Percentiles rank a stretch among this genome's conserved stretches.
These are phyloP conservation scores for Trichonephila clavipes DNA, from an alignment of 1,140 invertebrate species.

Conservation along the genomic window DNA sequence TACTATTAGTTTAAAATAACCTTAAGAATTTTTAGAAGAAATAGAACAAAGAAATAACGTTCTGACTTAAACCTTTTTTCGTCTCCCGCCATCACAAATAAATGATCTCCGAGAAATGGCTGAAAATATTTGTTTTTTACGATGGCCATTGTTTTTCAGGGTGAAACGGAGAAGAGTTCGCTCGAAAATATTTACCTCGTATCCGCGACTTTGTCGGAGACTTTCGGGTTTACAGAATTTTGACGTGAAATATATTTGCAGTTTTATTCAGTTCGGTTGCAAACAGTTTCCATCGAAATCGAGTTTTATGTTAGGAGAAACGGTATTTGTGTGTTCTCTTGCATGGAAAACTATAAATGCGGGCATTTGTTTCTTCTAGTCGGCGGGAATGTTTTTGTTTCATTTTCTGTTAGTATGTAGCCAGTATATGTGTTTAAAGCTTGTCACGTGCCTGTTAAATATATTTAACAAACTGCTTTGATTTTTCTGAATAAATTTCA, in stretches of 20 bases:
- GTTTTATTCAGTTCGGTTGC: slow-evolving; percentile 14
- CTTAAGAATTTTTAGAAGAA: too few species aligned
- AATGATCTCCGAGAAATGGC: slow-evolving; percentile 41
- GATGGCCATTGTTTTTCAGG: slow-evolving; percentile 59
- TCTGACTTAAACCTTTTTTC: slow-evolving; percentile 27
- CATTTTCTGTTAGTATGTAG: too few species aligned
- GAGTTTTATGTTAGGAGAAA: not conserved
- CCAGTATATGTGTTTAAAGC: too few species aligned
- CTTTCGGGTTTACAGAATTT: slow-evolving; percentile 34
- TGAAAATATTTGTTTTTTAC: slow-evolving; percentile 70
- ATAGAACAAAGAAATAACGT: not conserved
- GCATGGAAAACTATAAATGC: not conserved
- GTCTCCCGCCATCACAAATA: not conserved
- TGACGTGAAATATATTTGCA: slow-evolving; percentile 56
- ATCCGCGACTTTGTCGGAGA: slow-evolving; percentile 54
- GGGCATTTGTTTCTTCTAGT: not conserved
- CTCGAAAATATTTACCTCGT: slow-evolving; percentile 43
- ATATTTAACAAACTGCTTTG: too few species aligned
- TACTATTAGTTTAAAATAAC: too few species aligned
- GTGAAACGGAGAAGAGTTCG: slow-evolving; percentile 36
- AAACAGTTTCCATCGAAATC: not conserved
- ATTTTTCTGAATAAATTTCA: too few species aligned
- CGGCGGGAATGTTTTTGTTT: not conserved
- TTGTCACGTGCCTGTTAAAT: too few species aligned
- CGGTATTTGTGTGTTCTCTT: not conserved